Evolutionary conservation across 2,888 invertebrate species (phyloP).

Genomic region (Himalopsyche japonica): DNA sequence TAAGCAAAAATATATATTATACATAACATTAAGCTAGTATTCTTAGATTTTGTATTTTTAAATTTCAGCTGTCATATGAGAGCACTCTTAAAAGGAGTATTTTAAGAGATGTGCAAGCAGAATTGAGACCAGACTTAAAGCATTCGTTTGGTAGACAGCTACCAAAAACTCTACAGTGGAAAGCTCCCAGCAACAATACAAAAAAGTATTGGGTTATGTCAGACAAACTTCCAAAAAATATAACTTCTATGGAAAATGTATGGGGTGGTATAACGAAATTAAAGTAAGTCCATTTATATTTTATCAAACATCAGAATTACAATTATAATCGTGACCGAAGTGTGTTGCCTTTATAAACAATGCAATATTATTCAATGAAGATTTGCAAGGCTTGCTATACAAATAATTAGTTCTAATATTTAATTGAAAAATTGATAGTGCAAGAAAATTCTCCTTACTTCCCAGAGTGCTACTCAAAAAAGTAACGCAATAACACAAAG

Average conservation of each 20-base stretch:
- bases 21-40: no score
- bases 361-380: background rate
- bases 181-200: conserved; percentile 58
- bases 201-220: conserved; percentile 61
- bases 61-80: conserved; percentile 17
- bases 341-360: background rate
- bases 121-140: conserved; percentile 47
- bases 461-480: no score
- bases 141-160: conserved; percentile 59
- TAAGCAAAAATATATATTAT: no score
- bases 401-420: no score
- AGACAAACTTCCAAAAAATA: conserved; percentile 59
- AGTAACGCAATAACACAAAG: no score
- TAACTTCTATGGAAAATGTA: conserved; percentile 65
- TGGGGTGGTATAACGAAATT: conserved; percentile 69
- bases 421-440: no score
- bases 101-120: conserved; percentile 55
- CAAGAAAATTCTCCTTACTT: no score
- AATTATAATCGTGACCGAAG: background rate
- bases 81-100: conserved; percentile 44
- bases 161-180: conserved; percentile 52
- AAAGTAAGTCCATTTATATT: conserved; percentile 46
- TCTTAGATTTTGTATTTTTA: background rate
- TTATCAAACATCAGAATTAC: background rate
- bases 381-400: no score